Base-by-base conservation (phyloP, 2,797 vertebrate species). In the Onychomys arenicola region DNA sequence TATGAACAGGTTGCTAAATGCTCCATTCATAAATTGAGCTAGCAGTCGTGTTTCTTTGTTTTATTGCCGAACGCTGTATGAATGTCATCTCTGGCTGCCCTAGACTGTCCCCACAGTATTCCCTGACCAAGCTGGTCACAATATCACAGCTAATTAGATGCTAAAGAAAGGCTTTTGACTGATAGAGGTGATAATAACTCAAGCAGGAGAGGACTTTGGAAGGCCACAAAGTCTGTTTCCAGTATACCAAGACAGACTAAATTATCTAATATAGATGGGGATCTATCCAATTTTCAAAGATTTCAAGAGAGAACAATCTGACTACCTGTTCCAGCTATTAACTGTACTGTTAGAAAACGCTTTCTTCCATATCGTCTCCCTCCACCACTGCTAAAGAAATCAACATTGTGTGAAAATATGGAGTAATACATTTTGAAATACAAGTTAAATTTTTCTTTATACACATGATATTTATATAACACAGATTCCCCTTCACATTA, bases 381-480 rank as follows among this genome's bases (percentile, higher is more conserved):
- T 93, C 63, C 76, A 77, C 25, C 63, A 69, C 77, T 76, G 95
- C 93, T 94, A 95, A 92, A 96, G 90, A 80, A 97, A 95, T 95
- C 94, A 96, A 91, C 89, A 85, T 59, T 93, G 81, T 94, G 19
- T 86, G 92, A 89, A 97, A 96, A 96, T 87, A 97, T 90, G 83
- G 81, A 95, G 73, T 29, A 89, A 84, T 93, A 82, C 17, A 82
- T 91, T 97, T 95, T 90, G 90, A 92, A 94, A 89, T 97, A 90
- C 65, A 85, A 92, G 37, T 89, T 96, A 89, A 94, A 71, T 82
- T 96, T 97, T 97, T 89, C 84, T 91, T 96, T 97, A 81, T 89
- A 83, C 75, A 80, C 63, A 84, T 94, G 95, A 96, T 87, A 97
- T 97, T 95, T 94, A 94, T 96, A 97, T 61, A 90, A 86, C 91